phyloP scores from a whole-genome alignment of 2,888 invertebrate species.

The Tholera decimalis region DNA sequence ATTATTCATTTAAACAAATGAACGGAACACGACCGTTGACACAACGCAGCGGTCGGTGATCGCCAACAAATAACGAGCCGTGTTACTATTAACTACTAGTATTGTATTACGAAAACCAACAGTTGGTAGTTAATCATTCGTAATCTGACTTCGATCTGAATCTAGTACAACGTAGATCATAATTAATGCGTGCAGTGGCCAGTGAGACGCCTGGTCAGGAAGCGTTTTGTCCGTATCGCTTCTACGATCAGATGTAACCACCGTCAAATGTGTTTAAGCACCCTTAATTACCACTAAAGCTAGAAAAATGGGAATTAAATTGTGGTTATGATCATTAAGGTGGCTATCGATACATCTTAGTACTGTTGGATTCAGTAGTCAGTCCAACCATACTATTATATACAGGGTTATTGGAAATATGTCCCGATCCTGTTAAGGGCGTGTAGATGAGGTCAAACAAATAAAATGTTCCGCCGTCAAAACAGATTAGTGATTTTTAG shows the following conservation, averaged over 20 bases:
- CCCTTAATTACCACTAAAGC: constrained; percentile 72
- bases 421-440: too few relatives aligned
- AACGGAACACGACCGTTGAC: constrained; percentile 54
- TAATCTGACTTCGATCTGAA: constrained; percentile 85
- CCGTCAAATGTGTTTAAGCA: constrained; percentile 73
- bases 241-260: constrained; percentile 74
- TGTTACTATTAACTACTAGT: constrained; percentile 57
- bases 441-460: constrained; percentile 11
- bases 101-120: constrained; percentile 74
- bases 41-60: constrained; percentile 49
- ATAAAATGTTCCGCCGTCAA: too few relatives aligned
- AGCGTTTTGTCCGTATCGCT: constrained; percentile 86
- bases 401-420: too few relatives aligned
- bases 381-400: too few relatives aligned
- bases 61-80: constrained; percentile 66
- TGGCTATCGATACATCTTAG: constrained; percentile 58
- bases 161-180: constrained; percentile 82
- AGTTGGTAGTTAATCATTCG: constrained; percentile 81
- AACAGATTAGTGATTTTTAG: too few relatives aligned
- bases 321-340: constrained; percentile 55
- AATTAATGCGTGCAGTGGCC: constrained; percentile 85
- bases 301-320: constrained; percentile 57
- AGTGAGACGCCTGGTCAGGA: constrained; percentile 82
- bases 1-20: constrained; percentile 59
- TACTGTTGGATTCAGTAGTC: too few relatives aligned